Conservation (phyloP, 2,113 vertebrate species). For the Eretmochelys imbricata region DNA sequence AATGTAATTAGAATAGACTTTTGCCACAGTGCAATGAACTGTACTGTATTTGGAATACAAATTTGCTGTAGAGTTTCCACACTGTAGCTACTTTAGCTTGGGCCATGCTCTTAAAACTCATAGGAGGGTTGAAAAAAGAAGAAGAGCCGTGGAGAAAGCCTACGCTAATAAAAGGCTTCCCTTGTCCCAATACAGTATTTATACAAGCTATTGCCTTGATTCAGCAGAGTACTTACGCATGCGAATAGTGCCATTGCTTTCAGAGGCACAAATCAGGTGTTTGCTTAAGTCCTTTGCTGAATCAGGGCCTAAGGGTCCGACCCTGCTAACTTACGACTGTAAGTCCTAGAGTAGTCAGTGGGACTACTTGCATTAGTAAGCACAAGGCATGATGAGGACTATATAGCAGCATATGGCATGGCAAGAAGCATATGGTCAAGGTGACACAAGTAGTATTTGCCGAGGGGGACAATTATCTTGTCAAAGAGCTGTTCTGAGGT, state of each 20-base stretch:
- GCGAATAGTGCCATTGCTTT: neutral
- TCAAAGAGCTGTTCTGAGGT: neutral
- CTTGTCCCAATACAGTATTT: neutral
- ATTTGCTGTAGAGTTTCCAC: neutral
- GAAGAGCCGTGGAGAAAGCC: neutral
- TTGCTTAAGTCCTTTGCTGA: fast-evolving
- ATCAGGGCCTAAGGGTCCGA: fast-evolving
- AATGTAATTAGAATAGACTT: neutral
- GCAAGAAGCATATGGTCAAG: neutral
- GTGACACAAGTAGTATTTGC: neutral
- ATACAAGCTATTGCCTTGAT: neutral
- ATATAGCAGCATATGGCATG: neutral
- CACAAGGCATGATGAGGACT: neutral
- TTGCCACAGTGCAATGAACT: neutral
- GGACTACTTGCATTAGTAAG: fast-evolving
- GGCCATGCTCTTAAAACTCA: neutral
- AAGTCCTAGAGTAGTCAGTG: fast-evolving
- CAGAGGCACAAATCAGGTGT: neutral
- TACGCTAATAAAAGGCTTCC: neutral
- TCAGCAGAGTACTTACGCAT: neutral
- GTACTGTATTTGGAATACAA: neutral
- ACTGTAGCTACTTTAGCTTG: neutral
- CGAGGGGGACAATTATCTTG: fast-evolving
- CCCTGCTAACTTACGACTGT: fast-evolving
- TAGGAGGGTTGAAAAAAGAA: neutral